Evolutionary conservation across 2,797 vertebrate species (phyloP).

Genomic region (Rhincodon typus): DNA sequence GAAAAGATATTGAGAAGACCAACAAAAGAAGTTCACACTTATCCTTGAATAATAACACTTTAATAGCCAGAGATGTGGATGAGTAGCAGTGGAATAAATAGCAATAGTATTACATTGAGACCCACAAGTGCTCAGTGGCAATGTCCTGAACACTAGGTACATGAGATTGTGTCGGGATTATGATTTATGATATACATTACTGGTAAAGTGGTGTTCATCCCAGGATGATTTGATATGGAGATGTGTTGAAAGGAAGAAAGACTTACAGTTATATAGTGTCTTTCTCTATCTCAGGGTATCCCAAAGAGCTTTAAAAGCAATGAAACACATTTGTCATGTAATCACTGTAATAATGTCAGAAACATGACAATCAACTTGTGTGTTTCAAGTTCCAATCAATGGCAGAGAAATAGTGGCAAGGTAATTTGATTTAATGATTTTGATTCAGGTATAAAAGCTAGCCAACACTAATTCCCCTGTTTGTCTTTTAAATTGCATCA

Average conservation of each 20-base stretch:
- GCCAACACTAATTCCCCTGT: not conserved
- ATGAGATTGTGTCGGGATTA: too few species aligned
- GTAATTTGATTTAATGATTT: not conserved
- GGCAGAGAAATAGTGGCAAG: not conserved
- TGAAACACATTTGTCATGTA: not conserved
- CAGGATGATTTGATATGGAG: not conserved
- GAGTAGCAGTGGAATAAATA: not conserved
- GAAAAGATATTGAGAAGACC: not conserved
- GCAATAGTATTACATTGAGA: not conserved
- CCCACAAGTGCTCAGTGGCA: not conserved
- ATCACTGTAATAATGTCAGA: not conserved
- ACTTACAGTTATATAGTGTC: not conserved
- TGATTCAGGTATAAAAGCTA: not conserved
- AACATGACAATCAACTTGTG: not conserved
- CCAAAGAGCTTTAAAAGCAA: not conserved
- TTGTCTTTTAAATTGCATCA: not conserved
- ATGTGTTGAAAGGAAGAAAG: not conserved
- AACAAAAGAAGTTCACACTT: not conserved
- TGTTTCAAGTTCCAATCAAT: not conserved
- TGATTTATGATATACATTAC: too few species aligned
- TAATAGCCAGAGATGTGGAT: not conserved
- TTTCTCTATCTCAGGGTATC: not conserved
- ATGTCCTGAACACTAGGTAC: too few species aligned
- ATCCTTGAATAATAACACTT: not conserved
- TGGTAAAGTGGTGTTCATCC: too few species aligned